phyloP scores from a whole-genome alignment of 2,113 vertebrate genomes.

The Garra rufa region DNA sequence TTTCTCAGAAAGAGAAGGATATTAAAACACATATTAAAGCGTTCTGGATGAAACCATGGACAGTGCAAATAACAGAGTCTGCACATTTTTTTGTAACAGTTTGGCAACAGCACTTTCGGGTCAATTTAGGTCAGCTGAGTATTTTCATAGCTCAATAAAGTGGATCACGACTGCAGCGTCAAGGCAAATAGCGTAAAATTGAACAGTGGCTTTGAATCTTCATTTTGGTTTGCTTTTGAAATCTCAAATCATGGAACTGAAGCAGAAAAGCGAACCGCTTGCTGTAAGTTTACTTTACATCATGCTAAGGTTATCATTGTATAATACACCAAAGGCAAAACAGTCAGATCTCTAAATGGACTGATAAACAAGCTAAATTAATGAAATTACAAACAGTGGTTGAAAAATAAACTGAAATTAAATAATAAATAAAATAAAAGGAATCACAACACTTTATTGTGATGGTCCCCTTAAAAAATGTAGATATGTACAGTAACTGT shows the following conservation, averaged over 20 bases:
- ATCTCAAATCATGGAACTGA: background rate
- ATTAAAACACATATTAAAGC: conserved; percentile 20
- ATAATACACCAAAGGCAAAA: background rate
- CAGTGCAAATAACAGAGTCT: background rate
- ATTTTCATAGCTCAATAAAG: conserved; percentile 5
- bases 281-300: background rate
- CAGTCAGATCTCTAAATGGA: no score
- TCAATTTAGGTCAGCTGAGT: conserved; percentile 8
- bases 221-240: background rate
- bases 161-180: conserved; percentile 1
- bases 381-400: no score
- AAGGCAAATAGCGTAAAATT: conserved; percentile 16
- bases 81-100: background rate
- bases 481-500: no score
- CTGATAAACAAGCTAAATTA: no score
- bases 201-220: conserved; percentile 25
- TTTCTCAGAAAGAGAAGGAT: background rate
- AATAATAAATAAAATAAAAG: no score
- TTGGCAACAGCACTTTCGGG: background rate
- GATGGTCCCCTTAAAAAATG: no score
- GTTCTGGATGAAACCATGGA: conserved; percentile 11
- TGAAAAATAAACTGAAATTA: no score
- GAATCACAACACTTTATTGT: no score
- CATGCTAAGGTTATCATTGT: background rate
- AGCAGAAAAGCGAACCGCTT: background rate